Evolutionary conservation across 2,888 invertebrate species (phyloP).

Genomic region (Elysia crispata): DNA sequence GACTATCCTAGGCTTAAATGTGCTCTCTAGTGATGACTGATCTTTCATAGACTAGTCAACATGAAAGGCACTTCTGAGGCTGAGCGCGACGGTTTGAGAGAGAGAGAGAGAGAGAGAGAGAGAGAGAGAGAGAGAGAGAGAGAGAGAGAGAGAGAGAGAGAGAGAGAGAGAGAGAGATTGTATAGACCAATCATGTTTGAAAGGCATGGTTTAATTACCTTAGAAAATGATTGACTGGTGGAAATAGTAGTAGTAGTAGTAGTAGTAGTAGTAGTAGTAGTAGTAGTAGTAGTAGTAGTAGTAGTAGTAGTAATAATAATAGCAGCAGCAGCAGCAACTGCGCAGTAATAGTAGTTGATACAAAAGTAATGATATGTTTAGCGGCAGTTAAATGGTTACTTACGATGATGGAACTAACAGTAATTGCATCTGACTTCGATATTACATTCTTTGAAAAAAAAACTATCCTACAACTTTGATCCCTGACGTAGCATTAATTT

Average conservation of each 20-base stretch:
- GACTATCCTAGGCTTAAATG: no score
- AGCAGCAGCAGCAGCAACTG: neutral
- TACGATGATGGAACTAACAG: neutral
- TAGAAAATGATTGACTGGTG: neutral
- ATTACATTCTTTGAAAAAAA: no score
- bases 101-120: no score
- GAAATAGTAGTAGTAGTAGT: neutral
- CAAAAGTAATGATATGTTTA: neutral
- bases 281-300: slow-evolving; percentile 19
- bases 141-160: no score
- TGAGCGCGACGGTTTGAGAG: neutral
- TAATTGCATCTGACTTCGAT: neutral
- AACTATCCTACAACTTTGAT: no score
- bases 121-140: no score
- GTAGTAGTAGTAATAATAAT: slow-evolving; percentile 5
- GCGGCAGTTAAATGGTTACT: no score
- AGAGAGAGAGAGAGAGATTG: no score
- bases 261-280: slow-evolving; percentile 6
- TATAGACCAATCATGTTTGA: neutral
- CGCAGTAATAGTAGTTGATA: neutral
- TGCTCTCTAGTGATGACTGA: no score
- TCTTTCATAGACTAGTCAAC: no score
- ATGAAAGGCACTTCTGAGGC: neutral
- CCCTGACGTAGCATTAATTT: no score
- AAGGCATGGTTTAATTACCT: no score